phyloP scores from a whole-genome alignment of 1,140 invertebrate species.

The Gryllus bimaculatus region DNA sequence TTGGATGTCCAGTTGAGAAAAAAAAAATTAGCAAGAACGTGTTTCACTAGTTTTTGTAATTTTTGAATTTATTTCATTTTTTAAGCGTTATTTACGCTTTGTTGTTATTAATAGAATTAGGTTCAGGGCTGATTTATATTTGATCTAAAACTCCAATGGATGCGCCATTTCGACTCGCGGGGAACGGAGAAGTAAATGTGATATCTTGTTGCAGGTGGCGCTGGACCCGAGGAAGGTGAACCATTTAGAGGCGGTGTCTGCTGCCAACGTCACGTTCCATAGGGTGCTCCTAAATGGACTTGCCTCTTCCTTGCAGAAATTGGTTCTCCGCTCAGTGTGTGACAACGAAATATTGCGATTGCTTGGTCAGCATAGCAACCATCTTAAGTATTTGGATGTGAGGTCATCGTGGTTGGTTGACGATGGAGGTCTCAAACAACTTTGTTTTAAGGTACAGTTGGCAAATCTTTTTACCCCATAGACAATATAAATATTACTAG shows the following conservation, averaged over 20 bases:
- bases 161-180: too few species aligned
- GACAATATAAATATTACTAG: not conserved
- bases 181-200: too few species aligned
- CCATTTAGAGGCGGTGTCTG: conserved; percentile 9
- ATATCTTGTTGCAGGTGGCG: not conserved
- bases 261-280: conserved; percentile 7
- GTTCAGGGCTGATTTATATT: too few species aligned
- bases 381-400: conserved; percentile 27
- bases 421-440: conserved; percentile 26
- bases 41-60: too few species aligned
- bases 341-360: conserved; percentile 27
- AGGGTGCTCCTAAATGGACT: conserved; percentile 20
- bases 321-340: conserved; percentile 26
- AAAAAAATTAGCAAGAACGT: too few species aligned
- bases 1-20: too few species aligned
- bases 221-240: conserved; percentile 13
- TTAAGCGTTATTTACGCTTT: too few species aligned
- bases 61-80: too few species aligned
- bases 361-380: conserved; percentile 25
- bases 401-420: conserved; percentile 29
- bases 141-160: too few species aligned
- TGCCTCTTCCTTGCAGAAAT: conserved; percentile 22
- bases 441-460: conserved; percentile 25
- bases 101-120: too few species aligned
- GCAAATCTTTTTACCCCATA: not conserved